A percentile compares a stretch with the other conserved stretches of the same genome.
phyloP scores from a whole-genome alignment of 2,113 vertebrate genomes.

The Bothrops jararaca region DNA sequence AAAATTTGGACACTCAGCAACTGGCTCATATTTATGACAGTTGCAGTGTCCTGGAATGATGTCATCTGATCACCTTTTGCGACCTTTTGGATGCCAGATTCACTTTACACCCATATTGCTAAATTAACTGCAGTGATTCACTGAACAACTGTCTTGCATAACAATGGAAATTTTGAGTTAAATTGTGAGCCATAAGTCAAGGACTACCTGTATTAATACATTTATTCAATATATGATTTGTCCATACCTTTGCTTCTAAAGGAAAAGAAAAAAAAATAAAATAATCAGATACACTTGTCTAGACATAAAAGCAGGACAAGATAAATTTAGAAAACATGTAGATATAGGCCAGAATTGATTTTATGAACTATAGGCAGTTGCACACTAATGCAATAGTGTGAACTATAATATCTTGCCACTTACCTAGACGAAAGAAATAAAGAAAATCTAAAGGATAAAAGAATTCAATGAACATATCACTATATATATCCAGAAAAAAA shows the following conservation, averaged over 20 bases:
- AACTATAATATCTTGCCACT: neutral
- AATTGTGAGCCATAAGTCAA: no score
- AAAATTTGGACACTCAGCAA: no score
- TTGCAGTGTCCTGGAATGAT: no score
- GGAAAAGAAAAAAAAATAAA: neutral
- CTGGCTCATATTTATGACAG: no score
- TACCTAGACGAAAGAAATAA: neutral
- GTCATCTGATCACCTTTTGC: no score
- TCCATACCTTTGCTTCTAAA: neutral
- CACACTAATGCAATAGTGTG: neutral
- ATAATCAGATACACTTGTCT: neutral
- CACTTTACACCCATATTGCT: no score
- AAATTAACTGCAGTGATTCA: no score
- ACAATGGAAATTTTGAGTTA: no score
- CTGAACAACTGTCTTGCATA: no score
- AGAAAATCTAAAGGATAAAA: neutral
- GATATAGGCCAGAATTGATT: neutral
- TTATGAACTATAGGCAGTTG: neutral
- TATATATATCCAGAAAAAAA: neutral
- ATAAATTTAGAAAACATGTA: neutral
- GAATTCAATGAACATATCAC: neutral
- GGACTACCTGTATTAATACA: no score
- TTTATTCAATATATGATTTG: no score
- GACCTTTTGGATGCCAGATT: no score
- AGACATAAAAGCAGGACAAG: neutral